phyloP scores from a whole-genome alignment of 2,797 vertebrate species.

The Leucoraja ocellata region DNA sequence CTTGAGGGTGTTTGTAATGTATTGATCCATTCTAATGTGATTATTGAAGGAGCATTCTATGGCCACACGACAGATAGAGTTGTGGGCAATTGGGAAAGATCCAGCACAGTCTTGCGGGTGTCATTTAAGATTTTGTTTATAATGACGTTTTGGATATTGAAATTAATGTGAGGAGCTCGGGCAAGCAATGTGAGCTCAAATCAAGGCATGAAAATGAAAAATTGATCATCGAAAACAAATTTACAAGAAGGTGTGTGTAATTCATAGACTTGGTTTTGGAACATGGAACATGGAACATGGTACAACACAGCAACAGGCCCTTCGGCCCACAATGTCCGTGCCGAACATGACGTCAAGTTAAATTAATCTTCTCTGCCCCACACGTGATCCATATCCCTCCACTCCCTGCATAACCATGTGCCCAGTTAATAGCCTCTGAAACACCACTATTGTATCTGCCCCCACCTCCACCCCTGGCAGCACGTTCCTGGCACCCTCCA shows the following conservation, averaged over 20 bases:
- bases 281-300: too few species aligned
- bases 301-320: too few species aligned
- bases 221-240: neutral
- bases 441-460: too few species aligned
- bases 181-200: neutral
- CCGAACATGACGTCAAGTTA: too few species aligned
- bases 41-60: neutral
- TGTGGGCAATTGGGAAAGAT: neutral
- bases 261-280: neutral
- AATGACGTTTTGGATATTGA: neutral
- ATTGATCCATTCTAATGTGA: neutral
- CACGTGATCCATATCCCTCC: too few species aligned
- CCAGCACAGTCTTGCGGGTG: too few species aligned
- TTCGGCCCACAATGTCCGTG: too few species aligned
- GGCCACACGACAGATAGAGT: neutral
- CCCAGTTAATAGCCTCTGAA: too few species aligned
- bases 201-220: neutral
- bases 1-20: neutral
- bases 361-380: too few species aligned
- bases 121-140: neutral
- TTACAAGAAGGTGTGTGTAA: neutral
- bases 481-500: too few species aligned
- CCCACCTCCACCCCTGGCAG: too few species aligned
- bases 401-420: too few species aligned
- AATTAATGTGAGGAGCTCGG: neutral